Percentiles rank a stretch among this genome's conserved stretches.
Conservation (phyloP, 2,113 vertebrate species). For the Pardalotus punctatus region DNA sequence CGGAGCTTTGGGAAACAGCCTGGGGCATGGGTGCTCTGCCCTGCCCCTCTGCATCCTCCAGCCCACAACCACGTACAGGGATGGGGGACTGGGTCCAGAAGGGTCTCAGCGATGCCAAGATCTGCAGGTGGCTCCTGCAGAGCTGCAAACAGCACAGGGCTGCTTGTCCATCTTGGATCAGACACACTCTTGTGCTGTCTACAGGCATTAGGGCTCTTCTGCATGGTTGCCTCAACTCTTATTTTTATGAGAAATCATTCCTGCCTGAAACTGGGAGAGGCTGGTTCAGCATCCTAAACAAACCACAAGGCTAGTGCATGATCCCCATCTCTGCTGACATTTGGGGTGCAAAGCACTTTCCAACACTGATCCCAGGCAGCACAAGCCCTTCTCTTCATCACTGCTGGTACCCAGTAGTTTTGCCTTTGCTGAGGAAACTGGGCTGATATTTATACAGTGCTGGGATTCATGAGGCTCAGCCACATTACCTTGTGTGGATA, state of each 20-base stretch:
- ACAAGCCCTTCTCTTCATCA: not conserved
- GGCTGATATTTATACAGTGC: not conserved
- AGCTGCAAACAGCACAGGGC: fast-evolving
- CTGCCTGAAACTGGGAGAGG: not conserved
- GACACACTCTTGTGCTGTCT: not conserved
- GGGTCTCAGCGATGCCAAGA: fast-evolving
- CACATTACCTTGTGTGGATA: not conserved
- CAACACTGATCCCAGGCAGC: not conserved
- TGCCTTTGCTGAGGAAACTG: not conserved
- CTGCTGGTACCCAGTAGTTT: not conserved
- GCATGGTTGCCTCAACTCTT: not conserved
- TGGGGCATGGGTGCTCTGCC: not conserved
- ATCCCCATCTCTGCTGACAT: not conserved
- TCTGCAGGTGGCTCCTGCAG: not conserved
- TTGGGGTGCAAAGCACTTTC: not conserved
- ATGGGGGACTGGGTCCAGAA: fast-evolving
- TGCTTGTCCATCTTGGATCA: fast-evolving
- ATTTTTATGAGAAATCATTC: fast-evolving
- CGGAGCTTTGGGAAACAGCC: fast-evolving
- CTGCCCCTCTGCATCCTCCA: not conserved
- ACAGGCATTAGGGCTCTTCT: fast-evolving
- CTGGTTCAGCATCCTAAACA: fast-evolving
- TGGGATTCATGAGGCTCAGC: not conserved
- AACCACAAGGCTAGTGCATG: fast-evolving
- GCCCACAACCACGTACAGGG: fast-evolving